Evolutionary conservation across 2,113 vertebrate species (phyloP), one percentile per base, ranked within the genome.

Genomic region (Poeciliopsis occidentalis): DNA sequence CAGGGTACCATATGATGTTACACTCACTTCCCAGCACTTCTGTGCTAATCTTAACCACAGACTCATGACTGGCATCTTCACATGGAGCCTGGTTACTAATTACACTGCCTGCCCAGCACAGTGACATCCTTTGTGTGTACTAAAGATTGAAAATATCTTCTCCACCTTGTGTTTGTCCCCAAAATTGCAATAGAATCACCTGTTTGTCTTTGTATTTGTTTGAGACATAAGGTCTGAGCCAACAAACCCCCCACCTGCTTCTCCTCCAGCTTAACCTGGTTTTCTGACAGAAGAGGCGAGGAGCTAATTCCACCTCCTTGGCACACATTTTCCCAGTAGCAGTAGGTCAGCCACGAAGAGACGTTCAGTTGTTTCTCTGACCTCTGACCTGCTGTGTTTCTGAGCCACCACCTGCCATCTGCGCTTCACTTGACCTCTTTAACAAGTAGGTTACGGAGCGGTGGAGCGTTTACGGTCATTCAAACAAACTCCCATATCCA

Each of bases 181-280:
- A 68, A n/a, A 41, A 13, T 30, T 37, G 62, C 71, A 79, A 29
- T 4, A 30, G 41, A 67, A 5, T 78, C 76, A 75, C 30, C 32
- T 80, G 37, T 71, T 31, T 29, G 37, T 68, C 27, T 29, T n/a
- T 31, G 44, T 61, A 22, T n/a, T 22, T 69, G 34, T 3, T 0
- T 37, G 70, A 3, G 63, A 37, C 87, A 91, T 87, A 87, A 88
- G 92, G 92, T 76, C 64, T 30, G 39, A 83, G 85, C 71, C 79
- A 86, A 92, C 51, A n/a, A 8, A 8, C 51, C 24, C 51, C 6
- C 3, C 51, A 0, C 24, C 24, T 89, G 90, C 81, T 63, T 37
- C 54, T 90, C 87, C 75, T 41, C 22, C 61, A 83, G 87, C 83
- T 94, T 92, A 92, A 80, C 81, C 87, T 87, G 76, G 75, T 85